phyloP scores from a whole-genome alignment of 2,888 invertebrate species.

The Unio pictorum region DNA sequence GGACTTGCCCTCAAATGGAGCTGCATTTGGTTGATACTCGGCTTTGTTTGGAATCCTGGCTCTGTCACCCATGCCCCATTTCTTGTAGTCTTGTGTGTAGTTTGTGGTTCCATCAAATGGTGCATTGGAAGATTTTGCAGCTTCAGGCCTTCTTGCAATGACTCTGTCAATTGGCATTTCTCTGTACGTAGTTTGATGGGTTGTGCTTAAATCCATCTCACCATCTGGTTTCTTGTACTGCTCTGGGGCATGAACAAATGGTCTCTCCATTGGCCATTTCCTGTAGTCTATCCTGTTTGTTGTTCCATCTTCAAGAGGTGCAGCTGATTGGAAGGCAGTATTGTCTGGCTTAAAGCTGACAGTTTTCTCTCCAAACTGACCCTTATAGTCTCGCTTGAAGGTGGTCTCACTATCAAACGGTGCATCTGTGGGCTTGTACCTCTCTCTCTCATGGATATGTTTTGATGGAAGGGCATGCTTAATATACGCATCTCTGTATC shows the following conservation, averaged over 20 bases:
- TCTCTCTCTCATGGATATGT: slow-evolving; percentile 50
- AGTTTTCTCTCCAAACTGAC: slow-evolving; percentile 45
- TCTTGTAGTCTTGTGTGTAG: slow-evolving; percentile 61
- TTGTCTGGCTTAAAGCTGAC: slow-evolving; percentile 66
- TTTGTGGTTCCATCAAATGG: slow-evolving; percentile 66
- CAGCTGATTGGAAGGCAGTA: slow-evolving; percentile 62
- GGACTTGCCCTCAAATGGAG: slow-evolving; percentile 69
- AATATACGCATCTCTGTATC: slow-evolving; percentile 66
- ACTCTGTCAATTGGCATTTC: slow-evolving; percentile 54
- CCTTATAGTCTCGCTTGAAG: slow-evolving; percentile 62
- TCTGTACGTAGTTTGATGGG: slow-evolving; percentile 59
- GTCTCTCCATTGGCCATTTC: slow-evolving; percentile 57
- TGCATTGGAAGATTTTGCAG: slow-evolving; percentile 41
- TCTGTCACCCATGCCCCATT: slow-evolving; percentile 56
- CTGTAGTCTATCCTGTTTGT: slow-evolving; percentile 67
- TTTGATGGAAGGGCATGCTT: slow-evolving; percentile 63
- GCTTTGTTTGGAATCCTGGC: slow-evolving; percentile 42
- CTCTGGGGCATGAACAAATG: slow-evolving; percentile 58
- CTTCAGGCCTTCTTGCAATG: slow-evolving; percentile 47
- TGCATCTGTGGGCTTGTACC: slow-evolving; percentile 56
- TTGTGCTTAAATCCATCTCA: slow-evolving; percentile 66
- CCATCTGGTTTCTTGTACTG: slow-evolving; percentile 65
- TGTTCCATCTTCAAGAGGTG: slow-evolving; percentile 68
- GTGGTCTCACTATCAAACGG: slow-evolving; percentile 66
- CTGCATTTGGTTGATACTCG: slow-evolving; percentile 64